Base-by-base conservation (phyloP, 2,888 invertebrate species). In the Augochlorella aurata region DNA sequence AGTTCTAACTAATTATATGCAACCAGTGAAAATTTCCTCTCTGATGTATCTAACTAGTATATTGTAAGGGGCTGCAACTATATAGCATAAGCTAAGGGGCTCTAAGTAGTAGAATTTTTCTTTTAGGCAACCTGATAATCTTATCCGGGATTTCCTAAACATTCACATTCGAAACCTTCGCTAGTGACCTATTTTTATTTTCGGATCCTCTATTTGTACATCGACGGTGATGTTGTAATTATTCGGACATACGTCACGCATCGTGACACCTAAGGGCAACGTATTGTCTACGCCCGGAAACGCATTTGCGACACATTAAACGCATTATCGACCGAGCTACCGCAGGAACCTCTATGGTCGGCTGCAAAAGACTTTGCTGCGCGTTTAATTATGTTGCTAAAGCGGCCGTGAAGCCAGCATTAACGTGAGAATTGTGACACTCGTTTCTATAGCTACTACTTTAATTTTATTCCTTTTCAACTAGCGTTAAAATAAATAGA, bases 271-370 rank as follows among this genome's bases (percentile, higher is more conserved):
- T 72, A 73, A 73, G 49, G 63, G 54, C 38, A 7, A 70, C 29
- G 38, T 74, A 74, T 79, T 79, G 79, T 79, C 54, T 54, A 38
- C 52, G 50, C 16, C 68, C 68, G 78, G 78, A 78, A 78, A 69
- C 47, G 24, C 24, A 50, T 67, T 72, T 38, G 49, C 68, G 47
- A 44, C 68, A 52, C 63, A 74, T 78, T 78, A 74, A 63, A 73
- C 49, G 67, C 77, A 74, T 74, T 74, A 78, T 24, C 47, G n/a
- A 24, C 45, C 16, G 24, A 74, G 54, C 21, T 14, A 38, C 21
- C 12, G 10, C 47, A 52, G n/a, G 67, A 18, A 7, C n/a, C 70
- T 66, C 44, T 71, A 71, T 14, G n/a, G 16, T 49, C 12, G 38
- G 63, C 24, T 49, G 10, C n/a, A 24, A 21, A 24, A n/a, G 24